These are phyloP conservation scores for Corydoras sp. DNA, from an alignment of 2,113 vertebrate genomes.

Conservation along the genomic window DNA sequence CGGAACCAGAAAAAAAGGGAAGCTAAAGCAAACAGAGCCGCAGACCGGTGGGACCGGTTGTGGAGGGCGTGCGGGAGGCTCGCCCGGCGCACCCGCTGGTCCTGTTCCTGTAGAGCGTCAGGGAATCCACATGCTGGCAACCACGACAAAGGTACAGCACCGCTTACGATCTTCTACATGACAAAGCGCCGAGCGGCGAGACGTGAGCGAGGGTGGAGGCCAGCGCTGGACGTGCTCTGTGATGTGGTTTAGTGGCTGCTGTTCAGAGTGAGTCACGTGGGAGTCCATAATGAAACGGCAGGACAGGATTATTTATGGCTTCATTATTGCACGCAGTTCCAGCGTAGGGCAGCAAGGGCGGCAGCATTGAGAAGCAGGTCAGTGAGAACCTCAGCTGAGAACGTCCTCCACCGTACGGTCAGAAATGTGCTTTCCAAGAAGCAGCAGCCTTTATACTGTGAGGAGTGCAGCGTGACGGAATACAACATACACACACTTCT, in stretches of 20 bases:
- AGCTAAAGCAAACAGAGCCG: constrained; percentile 18
- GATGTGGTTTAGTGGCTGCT: constrained; percentile 2
- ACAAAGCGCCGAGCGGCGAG: neutral
- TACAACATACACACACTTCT: too few relatives aligned
- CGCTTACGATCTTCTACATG: neutral
- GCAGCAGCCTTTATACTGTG: too few relatives aligned
- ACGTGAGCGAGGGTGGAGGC: neutral
- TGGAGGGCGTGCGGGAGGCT: neutral
- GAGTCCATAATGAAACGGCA: neutral
- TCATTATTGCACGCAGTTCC: neutral
- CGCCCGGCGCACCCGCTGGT: constrained; percentile 12
- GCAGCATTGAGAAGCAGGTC: too few relatives aligned
- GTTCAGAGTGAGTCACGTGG: neutral
- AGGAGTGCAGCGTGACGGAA: too few relatives aligned
- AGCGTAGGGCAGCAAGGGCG: neutral
- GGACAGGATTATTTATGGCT: neutral
- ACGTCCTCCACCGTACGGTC: too few relatives aligned
- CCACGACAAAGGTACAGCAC: constrained; percentile 16
- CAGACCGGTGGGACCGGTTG: constrained; percentile 33
- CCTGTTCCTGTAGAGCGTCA: constrained; percentile 27
- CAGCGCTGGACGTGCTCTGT: neutral
- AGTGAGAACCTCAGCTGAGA: too few relatives aligned
- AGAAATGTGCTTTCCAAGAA: too few relatives aligned
- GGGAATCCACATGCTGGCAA: neutral
- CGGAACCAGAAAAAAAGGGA: constrained; percentile 13